A percentile compares a stretch with the other conserved stretches of the same genome.
phyloP scores from a whole-genome alignment of 2,113 vertebrate genomes.

The Amazona vittata region DNA sequence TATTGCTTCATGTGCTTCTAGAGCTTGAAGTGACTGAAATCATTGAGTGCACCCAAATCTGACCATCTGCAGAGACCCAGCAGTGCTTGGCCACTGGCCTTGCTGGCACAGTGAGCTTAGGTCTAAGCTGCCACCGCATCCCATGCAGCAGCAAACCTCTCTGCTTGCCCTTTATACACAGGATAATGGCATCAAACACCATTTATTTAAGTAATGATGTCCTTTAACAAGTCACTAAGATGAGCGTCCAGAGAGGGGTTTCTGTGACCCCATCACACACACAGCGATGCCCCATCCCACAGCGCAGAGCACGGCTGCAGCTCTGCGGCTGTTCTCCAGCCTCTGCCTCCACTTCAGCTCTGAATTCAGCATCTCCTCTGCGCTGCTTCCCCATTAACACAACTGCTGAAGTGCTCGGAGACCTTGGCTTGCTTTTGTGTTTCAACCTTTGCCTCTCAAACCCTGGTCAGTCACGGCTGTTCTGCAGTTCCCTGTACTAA shows the following conservation, averaged over 20 bases:
- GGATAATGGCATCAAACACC: neutral
- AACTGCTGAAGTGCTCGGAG: neutral
- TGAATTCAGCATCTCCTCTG: conserved; percentile 9
- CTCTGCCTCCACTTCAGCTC: neutral
- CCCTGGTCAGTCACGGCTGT: neutral
- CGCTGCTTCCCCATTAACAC: neutral
- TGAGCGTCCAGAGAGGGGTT: neutral
- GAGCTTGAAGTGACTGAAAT: neutral
- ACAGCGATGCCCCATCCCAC: accelerated
- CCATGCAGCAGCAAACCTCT: neutral
- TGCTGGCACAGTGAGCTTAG: neutral
- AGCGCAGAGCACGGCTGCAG: neutral
- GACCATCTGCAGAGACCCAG: accelerated
- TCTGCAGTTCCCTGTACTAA: neutral
- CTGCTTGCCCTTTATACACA: accelerated
- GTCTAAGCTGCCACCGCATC: neutral
- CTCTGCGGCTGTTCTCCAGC: neutral
- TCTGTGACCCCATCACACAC: accelerated
- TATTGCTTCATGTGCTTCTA: neutral
- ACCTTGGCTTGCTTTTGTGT: neutral
- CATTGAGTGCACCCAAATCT: accelerated
- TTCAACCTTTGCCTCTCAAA: neutral
- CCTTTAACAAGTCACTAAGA: neutral
- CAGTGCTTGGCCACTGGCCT: neutral
- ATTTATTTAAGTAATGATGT: neutral